Base-by-base conservation (phyloP, 2,113 vertebrate species). In the Harpagus bidentatus region DNA sequence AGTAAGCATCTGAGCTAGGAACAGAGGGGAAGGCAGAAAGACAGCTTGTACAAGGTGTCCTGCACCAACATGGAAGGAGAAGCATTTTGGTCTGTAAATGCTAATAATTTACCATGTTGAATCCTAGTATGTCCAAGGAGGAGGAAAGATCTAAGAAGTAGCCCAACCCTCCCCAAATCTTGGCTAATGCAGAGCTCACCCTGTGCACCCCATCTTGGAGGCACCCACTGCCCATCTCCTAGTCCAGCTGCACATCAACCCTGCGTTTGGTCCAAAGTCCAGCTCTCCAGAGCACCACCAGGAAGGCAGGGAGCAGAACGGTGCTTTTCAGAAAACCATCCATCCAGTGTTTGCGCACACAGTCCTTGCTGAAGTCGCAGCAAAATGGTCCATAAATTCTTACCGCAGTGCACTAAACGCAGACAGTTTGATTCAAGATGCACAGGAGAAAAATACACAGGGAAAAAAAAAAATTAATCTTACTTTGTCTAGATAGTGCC, bases 241-340 rank as follows among this genome's bases (percentile, higher is more conserved):
- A 7, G 18, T 4, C 59, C 16, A 3, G 48, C 86, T 29, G 26
- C 45, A 9, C 79, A 16, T 28, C 59, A 80, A 10, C 25, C 55
- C 74, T 4, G 13, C 1, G 0, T 4, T 10, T 13, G 11, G 6
- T 34, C 50, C 56, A 12, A 62, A 45, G 67, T 13, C 32, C 82
- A 47, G 32, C 34, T 66, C 67, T 58, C 25, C 86, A 81, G 61
- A 40, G 78, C 84, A 43, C 3, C 56, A 4, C 38, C 13, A 52
- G 65, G 50, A 66, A 13, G 50, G 50, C 43, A 59, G 81, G 38
- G 55, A 85, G n/a, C 62, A 67, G 50, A 43, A 29, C 0, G 0
- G 11, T 10, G 61, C 32, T 47, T 28, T 18, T 3, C 19, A 38
- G 31, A 40, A 23, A 61, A 7, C 43, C 1, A 0, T 4, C 11